phyloP scores from a whole-genome alignment of 2,888 invertebrate genomes.

The Julus scandinavius region DNA sequence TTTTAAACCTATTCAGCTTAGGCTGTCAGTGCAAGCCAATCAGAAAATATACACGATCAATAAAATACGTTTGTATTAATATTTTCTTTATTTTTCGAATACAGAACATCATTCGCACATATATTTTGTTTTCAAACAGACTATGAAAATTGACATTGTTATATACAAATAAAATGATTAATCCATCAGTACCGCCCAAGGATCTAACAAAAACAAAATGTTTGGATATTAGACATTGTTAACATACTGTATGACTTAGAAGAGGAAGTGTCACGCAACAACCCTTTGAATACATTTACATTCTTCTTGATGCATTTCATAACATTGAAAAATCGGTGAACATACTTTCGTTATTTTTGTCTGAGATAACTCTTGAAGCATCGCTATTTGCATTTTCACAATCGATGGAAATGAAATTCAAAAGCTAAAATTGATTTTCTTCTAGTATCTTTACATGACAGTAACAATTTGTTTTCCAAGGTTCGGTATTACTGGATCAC shows the following conservation, averaged over 20 bases:
- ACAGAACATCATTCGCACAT: neutral
- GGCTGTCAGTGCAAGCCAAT: neutral
- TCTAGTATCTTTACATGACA: neutral
- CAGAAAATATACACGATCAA: neutral
- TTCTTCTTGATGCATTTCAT: neutral
- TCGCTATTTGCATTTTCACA: neutral
- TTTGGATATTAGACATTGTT: neutral
- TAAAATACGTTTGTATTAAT: neutral
- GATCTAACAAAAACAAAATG: neutral
- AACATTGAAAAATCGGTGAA: neutral
- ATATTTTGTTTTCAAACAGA: neutral
- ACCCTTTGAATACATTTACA: neutral
- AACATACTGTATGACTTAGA: neutral
- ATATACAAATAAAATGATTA: neutral
- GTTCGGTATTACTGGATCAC: neutral
- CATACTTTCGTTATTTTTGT: neutral
- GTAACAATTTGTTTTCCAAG: neutral
- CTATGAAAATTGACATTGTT: slow-evolving; percentile 12
- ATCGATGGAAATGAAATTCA: neutral
- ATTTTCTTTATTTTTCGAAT: slow-evolving; percentile 13
- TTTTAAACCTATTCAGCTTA: neutral
- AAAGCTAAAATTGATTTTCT: slow-evolving; percentile 16
- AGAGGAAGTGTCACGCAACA: neutral
- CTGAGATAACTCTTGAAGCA: neutral
- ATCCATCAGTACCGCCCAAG: neutral